Percentiles rank a stretch among this genome's conserved stretches.
phyloP scores from a whole-genome alignment of 2,888 invertebrate genomes.

The Drosophila mimica region DNA sequence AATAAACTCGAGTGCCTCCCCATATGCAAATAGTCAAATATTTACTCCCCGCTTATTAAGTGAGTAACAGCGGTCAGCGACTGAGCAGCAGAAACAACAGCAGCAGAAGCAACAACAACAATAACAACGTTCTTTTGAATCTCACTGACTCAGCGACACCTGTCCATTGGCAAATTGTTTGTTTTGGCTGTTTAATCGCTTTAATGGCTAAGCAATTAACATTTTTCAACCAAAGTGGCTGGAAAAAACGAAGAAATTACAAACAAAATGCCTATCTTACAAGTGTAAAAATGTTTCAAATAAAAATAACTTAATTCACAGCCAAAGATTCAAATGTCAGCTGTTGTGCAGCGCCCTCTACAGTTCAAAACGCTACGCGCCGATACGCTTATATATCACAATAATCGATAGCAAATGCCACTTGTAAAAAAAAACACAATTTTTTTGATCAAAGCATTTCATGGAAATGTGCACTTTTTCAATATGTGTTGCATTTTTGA shows the following conservation, averaged over 20 bases:
- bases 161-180: conserved; percentile 68
- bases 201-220: conserved; percentile 78
- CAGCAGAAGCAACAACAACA: conserved; percentile 22
- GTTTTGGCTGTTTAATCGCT: conserved; percentile 74
- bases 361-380: background rate
- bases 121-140: conserved; percentile 25
- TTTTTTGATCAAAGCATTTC: conserved; percentile 73
- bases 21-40: conserved; percentile 75
- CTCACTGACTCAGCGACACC: conserved; percentile 43
- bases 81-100: conserved; percentile 39
- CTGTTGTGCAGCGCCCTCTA: conserved; percentile 38
- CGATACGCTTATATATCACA: background rate
- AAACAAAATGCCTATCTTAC: conserved; percentile 13
- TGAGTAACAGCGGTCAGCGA: conserved; percentile 74
- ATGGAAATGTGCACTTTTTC: conserved; percentile 71
- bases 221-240: conserved; percentile 43
- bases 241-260: conserved; percentile 27
- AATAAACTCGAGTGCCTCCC: conserved; percentile 76
- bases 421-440: conserved; percentile 47
- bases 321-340: conserved; percentile 7
- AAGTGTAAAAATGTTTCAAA: conserved; percentile 32
- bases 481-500: background rate
- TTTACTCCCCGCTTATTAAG: conserved; percentile 81
- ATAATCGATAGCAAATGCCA: conserved; percentile 6
- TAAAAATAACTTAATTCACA: background rate